These are phyloP conservation scores for Teinopalpus imperialis DNA, from an alignment of 2,888 invertebrate genomes.

Conservation along the genomic window DNA sequence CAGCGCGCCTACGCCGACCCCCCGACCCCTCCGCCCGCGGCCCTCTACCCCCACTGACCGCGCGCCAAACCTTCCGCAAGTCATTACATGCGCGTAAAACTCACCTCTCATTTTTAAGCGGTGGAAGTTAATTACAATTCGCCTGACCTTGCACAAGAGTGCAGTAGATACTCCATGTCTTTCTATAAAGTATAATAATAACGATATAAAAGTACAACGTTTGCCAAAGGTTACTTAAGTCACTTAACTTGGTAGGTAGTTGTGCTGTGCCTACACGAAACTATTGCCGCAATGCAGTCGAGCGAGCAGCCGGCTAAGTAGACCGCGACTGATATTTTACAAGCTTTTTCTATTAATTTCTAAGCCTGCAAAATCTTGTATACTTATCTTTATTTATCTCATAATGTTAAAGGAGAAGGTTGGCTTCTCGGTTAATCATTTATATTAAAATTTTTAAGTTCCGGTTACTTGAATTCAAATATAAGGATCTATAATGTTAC, in stretches of 20 bases:
- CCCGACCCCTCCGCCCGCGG: conserved; percentile 43
- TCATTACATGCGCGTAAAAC: conserved; percentile 24
- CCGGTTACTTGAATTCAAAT: too few relatives aligned
- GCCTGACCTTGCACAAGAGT: not conserved
- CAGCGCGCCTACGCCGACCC: conserved; percentile 69
- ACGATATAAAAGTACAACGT: too few relatives aligned
- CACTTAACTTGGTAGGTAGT: not conserved
- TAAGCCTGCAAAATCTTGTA: too few relatives aligned
- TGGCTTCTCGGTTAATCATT: too few relatives aligned
- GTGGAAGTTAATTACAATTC: not conserved
- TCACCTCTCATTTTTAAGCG: not conserved
- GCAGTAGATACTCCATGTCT: not conserved
- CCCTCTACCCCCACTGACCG: conserved; percentile 35
- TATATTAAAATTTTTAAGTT: too few relatives aligned
- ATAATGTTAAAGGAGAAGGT: too few relatives aligned
- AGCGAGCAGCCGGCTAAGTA: conserved; percentile 43
- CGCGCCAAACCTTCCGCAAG: conserved; percentile 68
- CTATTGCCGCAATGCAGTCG: conserved; percentile 49
- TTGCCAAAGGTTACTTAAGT: conserved; percentile 1
- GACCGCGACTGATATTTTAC: conserved; percentile 41
- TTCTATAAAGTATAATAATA: too few relatives aligned
- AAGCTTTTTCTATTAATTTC: conserved; percentile 13
- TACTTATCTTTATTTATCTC: too few relatives aligned
- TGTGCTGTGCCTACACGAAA: conserved; percentile 29
- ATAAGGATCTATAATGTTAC: conserved; percentile 7